Percentiles rank a stretch among this genome's conserved stretches.
phyloP scores from a whole-genome alignment of 1,140 invertebrate genomes.

The Cyclina sinensis region DNA sequence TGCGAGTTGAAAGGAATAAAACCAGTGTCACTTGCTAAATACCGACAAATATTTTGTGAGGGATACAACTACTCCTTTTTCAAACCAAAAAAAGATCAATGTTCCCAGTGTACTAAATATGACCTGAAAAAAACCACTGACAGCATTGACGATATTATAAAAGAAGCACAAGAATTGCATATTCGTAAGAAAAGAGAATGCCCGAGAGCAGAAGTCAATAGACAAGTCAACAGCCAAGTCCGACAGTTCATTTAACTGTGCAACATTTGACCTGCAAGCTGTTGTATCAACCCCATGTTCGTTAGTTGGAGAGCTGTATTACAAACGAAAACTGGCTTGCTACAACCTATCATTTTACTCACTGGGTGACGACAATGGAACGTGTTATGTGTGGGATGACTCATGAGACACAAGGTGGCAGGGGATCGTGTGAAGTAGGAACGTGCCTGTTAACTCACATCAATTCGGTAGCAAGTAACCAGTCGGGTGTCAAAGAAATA shows the following conservation, averaged over 20 bases:
- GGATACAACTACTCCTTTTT: conserved; percentile 72
- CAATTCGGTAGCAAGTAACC: conserved; percentile 39
- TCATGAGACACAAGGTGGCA: conserved; percentile 58
- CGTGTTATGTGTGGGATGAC: conserved; percentile 67
- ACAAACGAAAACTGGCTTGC: conserved; percentile 61
- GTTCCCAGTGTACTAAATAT: conserved; percentile 52
- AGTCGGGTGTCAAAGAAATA: conserved; percentile 44
- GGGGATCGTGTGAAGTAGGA: conserved; percentile 63
- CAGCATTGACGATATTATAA: background rate
- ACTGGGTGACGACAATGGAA: conserved; percentile 42
- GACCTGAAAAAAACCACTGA: conserved; percentile 23
- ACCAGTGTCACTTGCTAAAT: conserved; percentile 55
- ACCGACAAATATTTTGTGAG: too few species aligned
- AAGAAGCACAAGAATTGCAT: conserved; percentile 23
- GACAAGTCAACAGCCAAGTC: conserved; percentile 57
- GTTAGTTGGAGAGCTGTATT: conserved; percentile 50
- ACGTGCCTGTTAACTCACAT: conserved; percentile 55
- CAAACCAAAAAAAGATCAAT: conserved; percentile 67
- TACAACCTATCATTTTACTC: conserved; percentile 70
- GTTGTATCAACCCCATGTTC: conserved; percentile 57
- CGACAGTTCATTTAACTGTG: background rate
- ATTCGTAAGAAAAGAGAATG: conserved; percentile 30
- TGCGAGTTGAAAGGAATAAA: conserved; percentile 43
- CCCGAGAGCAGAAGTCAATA: conserved; percentile 48
- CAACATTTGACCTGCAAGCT: conserved; percentile 65